A percentile compares a stretch with the other conserved stretches of the same genome.
Conservation (phyloP, 2,888 invertebrate species). For the Amphipoea oculea region DNA sequence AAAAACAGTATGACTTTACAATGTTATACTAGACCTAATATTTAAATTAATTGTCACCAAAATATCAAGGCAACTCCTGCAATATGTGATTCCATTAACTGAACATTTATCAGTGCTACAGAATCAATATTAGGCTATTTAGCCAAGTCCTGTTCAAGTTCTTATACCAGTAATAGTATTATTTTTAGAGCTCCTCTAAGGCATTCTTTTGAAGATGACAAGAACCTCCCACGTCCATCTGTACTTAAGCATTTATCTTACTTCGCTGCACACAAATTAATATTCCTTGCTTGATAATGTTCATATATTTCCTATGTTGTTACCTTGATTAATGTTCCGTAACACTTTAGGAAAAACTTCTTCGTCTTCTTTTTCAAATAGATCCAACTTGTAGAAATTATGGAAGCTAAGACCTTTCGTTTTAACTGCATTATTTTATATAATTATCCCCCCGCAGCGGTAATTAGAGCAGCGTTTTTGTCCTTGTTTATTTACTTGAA, state of each 20-base stretch:
- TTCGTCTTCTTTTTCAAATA: not conserved
- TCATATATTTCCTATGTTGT: not conserved
- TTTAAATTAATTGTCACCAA: not conserved
- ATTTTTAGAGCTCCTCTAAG: not conserved
- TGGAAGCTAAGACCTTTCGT: not conserved
- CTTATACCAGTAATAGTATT: not conserved
- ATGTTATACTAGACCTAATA: not conserved
- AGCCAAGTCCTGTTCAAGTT: not conserved
- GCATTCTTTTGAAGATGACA: not conserved
- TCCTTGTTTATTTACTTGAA: not conserved
- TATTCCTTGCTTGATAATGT: not conserved
- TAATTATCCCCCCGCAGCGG: not conserved
- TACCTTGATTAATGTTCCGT: not conserved
- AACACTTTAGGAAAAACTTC: not conserved
- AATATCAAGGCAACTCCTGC: not conserved
- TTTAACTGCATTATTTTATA: not conserved
- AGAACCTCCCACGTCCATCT: not conserved
- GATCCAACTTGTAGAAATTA: not conserved
- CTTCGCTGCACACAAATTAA: constrained; percentile 4
- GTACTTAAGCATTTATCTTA: not conserved
- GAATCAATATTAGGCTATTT: not conserved
- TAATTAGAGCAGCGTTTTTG: not conserved
- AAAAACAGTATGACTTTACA: not conserved
- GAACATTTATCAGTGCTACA: not conserved
- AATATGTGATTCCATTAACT: not conserved